Evolutionary conservation across 2,113 vertebrate species (phyloP).

Genomic region (Bothrops jararaca): DNA sequence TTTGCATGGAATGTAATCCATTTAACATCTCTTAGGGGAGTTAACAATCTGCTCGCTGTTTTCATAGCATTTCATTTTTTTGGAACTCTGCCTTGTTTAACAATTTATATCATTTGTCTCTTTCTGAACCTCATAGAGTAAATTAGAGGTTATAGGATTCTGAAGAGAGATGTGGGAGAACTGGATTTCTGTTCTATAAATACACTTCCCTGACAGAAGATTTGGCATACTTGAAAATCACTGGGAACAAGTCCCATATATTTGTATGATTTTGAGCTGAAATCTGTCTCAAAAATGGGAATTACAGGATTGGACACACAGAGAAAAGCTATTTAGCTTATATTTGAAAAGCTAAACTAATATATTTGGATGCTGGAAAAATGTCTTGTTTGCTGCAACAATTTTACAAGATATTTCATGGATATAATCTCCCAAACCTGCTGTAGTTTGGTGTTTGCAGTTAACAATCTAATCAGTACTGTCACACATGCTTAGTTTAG

Average conservation of each 20-base stretch:
- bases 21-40: neutral
- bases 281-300: slow-evolving; percentile 1
- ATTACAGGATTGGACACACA: neutral
- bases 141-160: slow-evolving; percentile 23
- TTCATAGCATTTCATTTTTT: neutral
- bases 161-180: slow-evolving; percentile 19
- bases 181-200: slow-evolving; percentile 28
- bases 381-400: neutral
- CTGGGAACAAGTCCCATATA: neutral
- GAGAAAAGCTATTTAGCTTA: neutral
- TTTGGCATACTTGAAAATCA: slow-evolving; percentile 9
- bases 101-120: slow-evolving; percentile 11
- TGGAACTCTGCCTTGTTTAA: neutral
- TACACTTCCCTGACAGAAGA: slow-evolving; percentile 37
- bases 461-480: neutral
- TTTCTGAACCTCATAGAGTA: neutral
- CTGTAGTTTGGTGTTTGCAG: neutral
- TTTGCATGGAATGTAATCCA: neutral
- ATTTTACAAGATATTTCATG: neutral
- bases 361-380: neutral
- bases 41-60: slow-evolving; percentile 6
- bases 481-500: neutral
- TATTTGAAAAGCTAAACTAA: neutral
- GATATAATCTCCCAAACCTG: neutral
- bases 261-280: neutral